Percentiles rank a stretch among this genome's conserved stretches.
Conservation (phyloP, 1,140 invertebrate species). For the Elymnias hypermnestra region DNA sequence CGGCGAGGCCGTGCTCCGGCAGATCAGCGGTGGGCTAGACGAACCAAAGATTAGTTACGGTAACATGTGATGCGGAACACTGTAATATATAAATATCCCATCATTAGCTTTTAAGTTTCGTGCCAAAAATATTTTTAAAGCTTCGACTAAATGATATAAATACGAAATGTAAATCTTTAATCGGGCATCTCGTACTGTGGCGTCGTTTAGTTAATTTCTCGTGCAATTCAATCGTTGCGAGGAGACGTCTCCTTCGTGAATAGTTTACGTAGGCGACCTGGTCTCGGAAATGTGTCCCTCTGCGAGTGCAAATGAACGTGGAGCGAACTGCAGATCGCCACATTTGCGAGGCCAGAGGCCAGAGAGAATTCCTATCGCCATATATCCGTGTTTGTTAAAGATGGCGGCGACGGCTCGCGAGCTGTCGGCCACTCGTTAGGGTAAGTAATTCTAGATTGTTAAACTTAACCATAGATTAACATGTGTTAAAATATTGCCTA, state of each 20-base stretch:
- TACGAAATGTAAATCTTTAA: constrained; percentile 44
- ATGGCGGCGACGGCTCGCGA: constrained; percentile 11
- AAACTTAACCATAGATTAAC: constrained; percentile 74
- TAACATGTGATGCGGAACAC: constrained; percentile 38
- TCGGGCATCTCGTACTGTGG: constrained; percentile 60
- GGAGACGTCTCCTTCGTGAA: too few relatives aligned
- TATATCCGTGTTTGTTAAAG: constrained; percentile 55
- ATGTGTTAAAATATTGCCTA: constrained; percentile 75
- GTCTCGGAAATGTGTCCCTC: too few relatives aligned
- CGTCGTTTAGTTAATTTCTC: constrained; percentile 48
- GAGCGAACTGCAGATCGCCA: too few relatives aligned
- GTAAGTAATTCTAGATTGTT: constrained; percentile 68
- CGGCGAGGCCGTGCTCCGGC: too few relatives aligned
- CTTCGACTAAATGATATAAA: constrained; percentile 33
- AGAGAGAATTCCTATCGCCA: constrained; percentile 72
- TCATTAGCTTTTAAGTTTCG: constrained; percentile 51
- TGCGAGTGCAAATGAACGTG: too few relatives aligned
- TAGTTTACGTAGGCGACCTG: too few relatives aligned
- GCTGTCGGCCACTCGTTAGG: constrained; percentile 52
- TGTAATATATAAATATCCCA: constrained; percentile 61
- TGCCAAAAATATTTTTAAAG: constrained; percentile 62
- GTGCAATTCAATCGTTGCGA: constrained; percentile 57
- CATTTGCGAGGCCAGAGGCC: too few relatives aligned
- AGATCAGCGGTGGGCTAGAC: constrained; percentile 66
- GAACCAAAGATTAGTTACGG: constrained; percentile 70